These are phyloP conservation scores for Anastrepha obliqua DNA, from an alignment of 1,140 invertebrate species.

Conservation along the genomic window DNA sequence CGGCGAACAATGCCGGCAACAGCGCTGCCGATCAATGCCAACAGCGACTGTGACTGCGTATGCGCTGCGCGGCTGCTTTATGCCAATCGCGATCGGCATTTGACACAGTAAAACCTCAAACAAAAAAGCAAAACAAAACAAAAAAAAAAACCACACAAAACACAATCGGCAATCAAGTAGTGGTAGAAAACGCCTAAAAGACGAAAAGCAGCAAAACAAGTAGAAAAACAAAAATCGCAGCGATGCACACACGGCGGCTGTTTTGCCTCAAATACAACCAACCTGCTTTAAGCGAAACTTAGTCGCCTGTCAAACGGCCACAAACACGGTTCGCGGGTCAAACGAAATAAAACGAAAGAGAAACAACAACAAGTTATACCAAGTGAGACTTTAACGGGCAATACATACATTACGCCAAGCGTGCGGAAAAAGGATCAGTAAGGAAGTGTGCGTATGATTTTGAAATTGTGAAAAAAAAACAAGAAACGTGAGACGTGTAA, in stretches of 20 bases:
- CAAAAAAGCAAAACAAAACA: background rate
- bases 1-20: background rate
- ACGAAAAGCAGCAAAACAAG: constrained; percentile 42
- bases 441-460: background rate
- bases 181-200: constrained; percentile 20
- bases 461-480: background rate
- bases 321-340: constrained; percentile 34
- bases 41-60: background rate
- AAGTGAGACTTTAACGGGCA: background rate
- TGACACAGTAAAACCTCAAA: constrained; percentile 21
- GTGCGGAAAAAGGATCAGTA: background rate
- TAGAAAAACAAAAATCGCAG: background rate
- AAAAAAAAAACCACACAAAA: background rate
- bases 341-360: background rate
- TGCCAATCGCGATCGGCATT: background rate
- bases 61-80: background rate
- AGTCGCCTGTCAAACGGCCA: constrained; percentile 43
- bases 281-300: constrained; percentile 46
- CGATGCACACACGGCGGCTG: background rate
- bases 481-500: background rate
- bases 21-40: background rate
- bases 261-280: constrained; percentile 41
- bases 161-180: background rate
- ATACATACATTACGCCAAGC: background rate
- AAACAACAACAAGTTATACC: background rate